A percentile compares a stretch with the other conserved stretches of the same genome.
phyloP scores from a whole-genome alignment of 2,888 invertebrate genomes.

The Trypoxylon attenuatum region DNA sequence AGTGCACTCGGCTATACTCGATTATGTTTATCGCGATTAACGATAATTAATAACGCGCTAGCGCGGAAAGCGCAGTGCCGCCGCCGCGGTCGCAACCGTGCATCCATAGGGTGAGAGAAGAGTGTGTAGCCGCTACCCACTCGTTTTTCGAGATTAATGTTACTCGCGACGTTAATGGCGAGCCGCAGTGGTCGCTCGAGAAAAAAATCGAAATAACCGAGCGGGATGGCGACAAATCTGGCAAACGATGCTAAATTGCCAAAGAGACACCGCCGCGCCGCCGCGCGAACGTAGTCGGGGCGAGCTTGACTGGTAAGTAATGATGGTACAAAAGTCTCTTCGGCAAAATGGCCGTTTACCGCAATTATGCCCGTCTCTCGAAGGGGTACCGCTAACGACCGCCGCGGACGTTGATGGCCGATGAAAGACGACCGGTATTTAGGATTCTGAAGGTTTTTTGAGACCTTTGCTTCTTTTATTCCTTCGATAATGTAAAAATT shows the following conservation, averaged over 20 bases:
- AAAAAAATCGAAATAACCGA: conserved; percentile 34
- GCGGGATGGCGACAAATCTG: conserved; percentile 39
- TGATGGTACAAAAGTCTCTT: conserved; percentile 39
- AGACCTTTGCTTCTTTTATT: neutral
- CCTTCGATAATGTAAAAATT: neutral
- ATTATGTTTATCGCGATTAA: conserved; percentile 58
- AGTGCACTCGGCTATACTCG: conserved; percentile 42
- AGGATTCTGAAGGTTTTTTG: conserved; percentile 2
- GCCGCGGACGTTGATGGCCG: conserved; percentile 30
- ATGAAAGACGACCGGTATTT: conserved; percentile 23
- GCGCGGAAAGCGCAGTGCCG: conserved; percentile 33
- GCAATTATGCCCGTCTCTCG: conserved; percentile 41
- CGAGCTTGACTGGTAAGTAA: conserved; percentile 44
- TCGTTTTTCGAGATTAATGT: conserved; percentile 46
- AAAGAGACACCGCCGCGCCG: conserved; percentile 6
- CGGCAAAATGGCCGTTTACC: conserved; percentile 41
- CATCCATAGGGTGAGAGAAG: too few relatives aligned
- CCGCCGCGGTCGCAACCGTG: too few relatives aligned
- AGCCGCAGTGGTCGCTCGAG: too few relatives aligned
- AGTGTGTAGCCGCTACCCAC: conserved; percentile 7
- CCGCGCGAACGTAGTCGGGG: conserved; percentile 4
- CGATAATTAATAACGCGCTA: conserved; percentile 55
- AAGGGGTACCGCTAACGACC: conserved; percentile 29
- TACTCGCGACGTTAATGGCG: conserved; percentile 39
- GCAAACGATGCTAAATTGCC: conserved; percentile 47